Evolutionary conservation across 2,797 vertebrate genomes (phyloP), one percentile per base, ranked within the genome.

Genomic region (Dallia pectoralis): DNA sequence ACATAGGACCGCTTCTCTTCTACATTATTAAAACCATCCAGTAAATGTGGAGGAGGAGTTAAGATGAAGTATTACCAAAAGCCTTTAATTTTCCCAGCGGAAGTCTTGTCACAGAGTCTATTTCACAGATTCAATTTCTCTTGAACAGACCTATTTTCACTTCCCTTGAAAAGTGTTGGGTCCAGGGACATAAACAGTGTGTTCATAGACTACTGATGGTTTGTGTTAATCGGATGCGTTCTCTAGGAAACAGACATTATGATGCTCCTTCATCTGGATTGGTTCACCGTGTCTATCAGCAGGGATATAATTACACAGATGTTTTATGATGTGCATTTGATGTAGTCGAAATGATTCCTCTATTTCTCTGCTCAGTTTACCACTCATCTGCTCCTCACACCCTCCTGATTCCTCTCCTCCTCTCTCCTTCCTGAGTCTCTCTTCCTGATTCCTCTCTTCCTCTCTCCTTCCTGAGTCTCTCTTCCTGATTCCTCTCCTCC

Each of bases 291-390:
- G n/a, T 67, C 15, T 44, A 19, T 27, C 40, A 0, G 19, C 14
- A 25, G 22, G 11, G 8, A 25, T 22, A 44, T 22, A 47, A 27
- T 67, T 7, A 67, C 36, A 25, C 44, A 22, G n/a, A 36, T 16
- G n/a, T 67, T 67, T 67, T 47, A 56, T 40, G n/a, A 56, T 22
- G 65, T 44, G n/a, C 12, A 36, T 67, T 40, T 47, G 64, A 11
- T 9, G 29, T 4, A 47, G 65, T 67, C 9, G 36, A 40, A 40
- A 6, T 40, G 9, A 7, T 40, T 6, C 36, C 14, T 30, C 61
- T n/a, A n/a, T 29, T 27, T 25, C 61, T 30, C 0, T 30, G 12
- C 61, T 30, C n/a, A 19, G 2, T 19, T 53, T n/a, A 53, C 51
- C 51, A 16, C 48, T 16, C 4, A 15, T 56, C n/a, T n/a, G 4